Evolutionary conservation across 2,888 invertebrate species (phyloP), one percentile per base, ranked within the genome.

Genomic region (Eugnorisma glareosa): DNA sequence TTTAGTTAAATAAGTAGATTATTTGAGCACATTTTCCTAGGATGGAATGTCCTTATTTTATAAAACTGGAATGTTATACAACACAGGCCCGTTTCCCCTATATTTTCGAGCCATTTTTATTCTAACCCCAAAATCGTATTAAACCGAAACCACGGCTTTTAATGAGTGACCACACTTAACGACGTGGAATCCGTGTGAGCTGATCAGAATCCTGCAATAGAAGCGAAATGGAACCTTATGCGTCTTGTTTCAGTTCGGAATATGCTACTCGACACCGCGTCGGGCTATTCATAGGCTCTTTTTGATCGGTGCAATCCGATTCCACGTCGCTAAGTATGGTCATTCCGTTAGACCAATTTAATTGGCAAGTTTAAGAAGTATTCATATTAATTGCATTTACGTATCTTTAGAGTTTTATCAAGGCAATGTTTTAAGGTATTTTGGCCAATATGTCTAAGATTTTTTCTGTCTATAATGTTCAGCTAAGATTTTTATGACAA

Each of bases 381-480:
- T 70, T 57, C 18, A n/a, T 3, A 72, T 21, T 73, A 63, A 35
- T 69, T 68, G 67, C 51, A 54, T 45, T 82, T 37, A 86, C 35
- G 24, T 71, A 84, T 66, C 15, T 59, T 68, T 61, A 79, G 54
- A 69, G 37, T 68, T 80, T 51, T 67, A 83, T 74, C 67, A 87
- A 84, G 84, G 84, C 85, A 81, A 85, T 43, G 2, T 73, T 81
- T 74, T 45, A 72, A 84, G 63, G 73, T 85, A 86, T 77, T 85
- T 88, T 75, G 73, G 76, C 79, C 82, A 88, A 85, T 87, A 85
- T 75, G 70, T 57, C 74, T 86, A 77, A 63, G 40, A 54, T 48
- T 45, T 66, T 72, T 82, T 75, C 76, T 74, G 82, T 82, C 72
- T 75, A 51, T 81, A 87, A 78, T 82, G 71, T 71, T 40, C 3